Evolutionary conservation across 2,888 invertebrate genomes (phyloP).

Genomic region (Drosophila ustulata): DNA sequence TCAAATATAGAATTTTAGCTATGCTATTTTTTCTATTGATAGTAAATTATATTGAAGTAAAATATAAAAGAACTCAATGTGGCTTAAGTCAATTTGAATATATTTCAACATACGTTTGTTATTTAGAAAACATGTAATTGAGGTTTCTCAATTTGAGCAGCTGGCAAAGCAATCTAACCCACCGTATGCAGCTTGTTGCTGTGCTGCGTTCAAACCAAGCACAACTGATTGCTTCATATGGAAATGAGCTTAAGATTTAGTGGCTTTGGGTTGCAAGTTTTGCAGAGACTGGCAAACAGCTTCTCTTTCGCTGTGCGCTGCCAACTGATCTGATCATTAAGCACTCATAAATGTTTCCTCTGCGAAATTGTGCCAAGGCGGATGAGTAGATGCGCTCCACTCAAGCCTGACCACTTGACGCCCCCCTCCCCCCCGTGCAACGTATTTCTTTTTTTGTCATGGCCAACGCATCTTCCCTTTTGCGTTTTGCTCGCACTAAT

Average conservation of each 20-base stretch:
- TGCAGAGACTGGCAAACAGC: not conserved
- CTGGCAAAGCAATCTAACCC: not conserved
- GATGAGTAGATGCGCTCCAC: constrained; percentile 32
- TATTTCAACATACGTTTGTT: too few relatives aligned
- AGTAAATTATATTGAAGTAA: too few relatives aligned
- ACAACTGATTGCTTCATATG: constrained; percentile 65
- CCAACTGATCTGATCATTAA: constrained; percentile 30
- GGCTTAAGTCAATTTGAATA: too few relatives aligned
- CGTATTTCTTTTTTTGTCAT: constrained; percentile 26
- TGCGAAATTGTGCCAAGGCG: constrained; percentile 51
- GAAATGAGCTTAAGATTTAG: constrained; percentile 64
- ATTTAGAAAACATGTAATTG: too few relatives aligned
- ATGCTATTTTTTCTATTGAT: too few relatives aligned
- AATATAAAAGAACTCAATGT: too few relatives aligned
- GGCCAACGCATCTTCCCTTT: constrained; percentile 40
- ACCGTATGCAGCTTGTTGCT: constrained; percentile 23
- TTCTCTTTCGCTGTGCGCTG: not conserved
- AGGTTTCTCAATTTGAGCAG: not conserved
- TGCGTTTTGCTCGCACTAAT: constrained; percentile 35
- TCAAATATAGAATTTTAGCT: too few relatives aligned
- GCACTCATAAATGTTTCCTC: constrained; percentile 55
- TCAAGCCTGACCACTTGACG: constrained; percentile 39
- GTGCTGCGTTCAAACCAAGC: constrained; percentile 16
- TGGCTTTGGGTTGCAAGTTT: constrained; percentile 11
- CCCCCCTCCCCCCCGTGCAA: not conserved